Conservation (phyloP, 1,140 invertebrate species). For the Ips typographus region DNA sequence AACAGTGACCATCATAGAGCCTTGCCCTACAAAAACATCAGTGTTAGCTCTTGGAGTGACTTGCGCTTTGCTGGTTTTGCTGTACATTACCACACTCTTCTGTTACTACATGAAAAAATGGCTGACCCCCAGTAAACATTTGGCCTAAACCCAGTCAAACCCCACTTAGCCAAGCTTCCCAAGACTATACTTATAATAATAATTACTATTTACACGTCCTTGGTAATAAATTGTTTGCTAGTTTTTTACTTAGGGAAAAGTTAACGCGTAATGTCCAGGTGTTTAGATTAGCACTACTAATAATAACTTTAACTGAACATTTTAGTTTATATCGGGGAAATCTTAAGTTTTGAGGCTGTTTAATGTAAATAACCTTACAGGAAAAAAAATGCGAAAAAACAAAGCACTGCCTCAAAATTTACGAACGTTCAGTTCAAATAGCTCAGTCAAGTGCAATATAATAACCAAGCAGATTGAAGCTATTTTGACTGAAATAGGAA, state of each 20-base stretch:
- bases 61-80: conserved; percentile 83
- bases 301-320: not conserved
- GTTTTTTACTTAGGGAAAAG: too few species aligned
- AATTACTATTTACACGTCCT: too few species aligned
- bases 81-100: conserved; percentile 86
- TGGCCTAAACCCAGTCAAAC: conserved; percentile 19
- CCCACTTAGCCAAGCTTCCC: conserved; percentile 11
- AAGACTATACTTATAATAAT: too few species aligned
- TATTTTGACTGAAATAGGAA: conserved; percentile 8
- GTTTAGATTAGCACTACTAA: too few species aligned
- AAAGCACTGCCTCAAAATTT: conserved; percentile 17
- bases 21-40: conserved; percentile 87
- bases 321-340: not conserved
- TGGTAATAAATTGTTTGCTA: too few species aligned
- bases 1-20: conserved; percentile 82
- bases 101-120: conserved; percentile 91
- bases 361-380: conserved; percentile 21
- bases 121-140: conserved; percentile 76
- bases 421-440: not conserved
- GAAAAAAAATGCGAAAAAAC: not conserved
- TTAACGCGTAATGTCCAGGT: too few species aligned
- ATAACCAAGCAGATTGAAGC: not conserved
- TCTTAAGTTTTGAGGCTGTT: conserved; percentile 16
- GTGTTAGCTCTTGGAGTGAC: conserved; percentile 85
- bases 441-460: too few species aligned